Evolutionary conservation across 2,888 invertebrate genomes (phyloP).

Genomic region (Trileptium ribeirensis): DNA sequence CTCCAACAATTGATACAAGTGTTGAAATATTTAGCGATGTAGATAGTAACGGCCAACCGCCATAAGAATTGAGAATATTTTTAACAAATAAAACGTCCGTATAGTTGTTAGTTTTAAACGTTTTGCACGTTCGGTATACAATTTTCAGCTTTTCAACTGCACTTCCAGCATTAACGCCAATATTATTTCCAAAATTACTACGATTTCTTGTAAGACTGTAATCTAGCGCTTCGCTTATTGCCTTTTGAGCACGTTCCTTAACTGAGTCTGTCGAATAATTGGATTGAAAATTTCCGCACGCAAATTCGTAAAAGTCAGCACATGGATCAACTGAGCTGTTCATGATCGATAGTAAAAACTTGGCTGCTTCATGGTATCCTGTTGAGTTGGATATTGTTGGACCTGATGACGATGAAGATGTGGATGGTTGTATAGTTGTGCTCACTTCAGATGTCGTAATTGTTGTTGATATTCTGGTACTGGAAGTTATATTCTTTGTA

Average conservation of each 20-base stretch:
- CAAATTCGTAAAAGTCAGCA: neutral
- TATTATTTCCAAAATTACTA: neutral
- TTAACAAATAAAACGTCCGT: neutral
- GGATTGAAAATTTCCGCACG: neutral
- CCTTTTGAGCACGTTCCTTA: neutral
- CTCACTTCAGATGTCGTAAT: neutral
- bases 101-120: neutral
- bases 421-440: neutral
- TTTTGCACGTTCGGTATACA: neutral
- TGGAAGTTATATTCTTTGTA: neutral
- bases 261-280: neutral
- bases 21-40: too few relatives aligned
- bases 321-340: neutral
- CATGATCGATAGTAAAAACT: neutral
- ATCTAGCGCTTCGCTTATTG: neutral
- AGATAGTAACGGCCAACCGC: neutral
- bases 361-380: neutral
- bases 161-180: neutral
- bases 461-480: neutral
- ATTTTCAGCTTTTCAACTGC: neutral
- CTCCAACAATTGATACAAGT: too few relatives aligned
- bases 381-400: neutral
- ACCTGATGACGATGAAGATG: neutral
- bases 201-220: neutral
- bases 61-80: neutral